Base-by-base conservation (phyloP, 1,140 invertebrate genomes). In the Zelostemma sp. region DNA sequence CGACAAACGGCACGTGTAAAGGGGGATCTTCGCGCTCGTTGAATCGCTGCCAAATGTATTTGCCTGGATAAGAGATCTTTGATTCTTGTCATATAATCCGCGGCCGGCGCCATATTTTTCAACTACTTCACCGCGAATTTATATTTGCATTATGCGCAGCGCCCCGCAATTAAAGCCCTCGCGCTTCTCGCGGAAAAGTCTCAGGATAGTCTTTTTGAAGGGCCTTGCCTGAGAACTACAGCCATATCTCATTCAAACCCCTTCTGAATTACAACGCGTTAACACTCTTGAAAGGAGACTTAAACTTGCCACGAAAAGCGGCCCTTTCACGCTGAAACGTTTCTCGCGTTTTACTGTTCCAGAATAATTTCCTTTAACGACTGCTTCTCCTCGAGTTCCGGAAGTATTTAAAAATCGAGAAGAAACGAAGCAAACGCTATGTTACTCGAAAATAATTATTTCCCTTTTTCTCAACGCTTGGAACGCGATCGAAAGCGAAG, bases 371-470 rank as follows among this genome's bases (percentile, higher is more conserved):
- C 55, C 62, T 71, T 66, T 63, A 66, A 71, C 63, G 62, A 71
- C 62, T 61, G 62, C 62, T 59, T 62, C 62, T 65, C 68, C 59
- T 50, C 28, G n/a, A 50, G 62, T 62, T 66, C 62, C 66, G 59
- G 58, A 71, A 71, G 68, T 71, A 71, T 71, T 63, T 66, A 66
- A 62, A 63, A 71, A 71, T 71, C 58, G 58, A 56, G 58, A 71
- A 71, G 68, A 71, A 71, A 71, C 58, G 54, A 53, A 41, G 59
- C 54, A 65, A 65, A 65, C 43, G 58, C 57, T 57, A 25, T n/a
- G 15, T 19, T 61, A 71, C 58, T 58, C 50, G 43, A 60, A 70
- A 57, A 56, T n/a, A n/a, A n/a, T n/a, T n/a, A n/a, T n/a, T 51
- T 14, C 21, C 41, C 35, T 41, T 43, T 50, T 38, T 38, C 35